Percentiles rank a stretch among this genome's conserved stretches.
phyloP scores from a whole-genome alignment of 2,113 vertebrate genomes.

The Poicephalus gulielmi region DNA sequence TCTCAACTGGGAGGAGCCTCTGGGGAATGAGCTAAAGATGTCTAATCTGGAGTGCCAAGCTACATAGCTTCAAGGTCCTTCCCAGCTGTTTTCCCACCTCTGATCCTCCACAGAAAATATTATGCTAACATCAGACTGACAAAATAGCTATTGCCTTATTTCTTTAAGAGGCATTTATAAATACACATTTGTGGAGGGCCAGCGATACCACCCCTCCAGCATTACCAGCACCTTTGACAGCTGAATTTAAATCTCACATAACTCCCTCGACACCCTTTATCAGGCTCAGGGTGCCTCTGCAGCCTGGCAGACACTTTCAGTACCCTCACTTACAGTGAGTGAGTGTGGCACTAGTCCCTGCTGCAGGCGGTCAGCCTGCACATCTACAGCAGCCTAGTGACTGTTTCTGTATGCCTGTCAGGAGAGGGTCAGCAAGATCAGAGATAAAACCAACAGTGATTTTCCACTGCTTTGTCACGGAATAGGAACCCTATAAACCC shows the following conservation, averaged over 20 bases:
- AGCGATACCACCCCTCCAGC: fast-evolving
- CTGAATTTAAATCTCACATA: background rate
- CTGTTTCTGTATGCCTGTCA: conserved; percentile 72
- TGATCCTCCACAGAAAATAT: background rate
- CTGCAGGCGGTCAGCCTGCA: conserved; percentile 71
- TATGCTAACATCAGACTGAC: background rate
- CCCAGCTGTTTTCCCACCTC: background rate
- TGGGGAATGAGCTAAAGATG: background rate
- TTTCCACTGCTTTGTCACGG: conserved; percentile 41
- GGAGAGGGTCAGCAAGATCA: conserved; percentile 66
- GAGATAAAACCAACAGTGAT: conserved; percentile 37
- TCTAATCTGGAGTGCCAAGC: background rate
- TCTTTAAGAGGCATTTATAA: background rate
- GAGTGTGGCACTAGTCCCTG: conserved; percentile 41
- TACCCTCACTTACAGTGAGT: background rate
- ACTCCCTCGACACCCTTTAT: background rate
- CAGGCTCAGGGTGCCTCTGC: conserved; percentile 25
- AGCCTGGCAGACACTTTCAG: background rate
- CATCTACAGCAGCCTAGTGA: conserved; percentile 80
- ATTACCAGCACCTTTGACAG: background rate
- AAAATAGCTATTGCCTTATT: background rate
- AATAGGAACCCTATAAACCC: background rate
- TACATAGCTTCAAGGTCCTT: background rate
- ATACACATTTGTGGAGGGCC: background rate
- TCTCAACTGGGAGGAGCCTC: background rate